These are phyloP conservation scores for Tetranychus truncatus DNA, from an alignment of 2,888 invertebrate species.

Conservation along the genomic window DNA sequence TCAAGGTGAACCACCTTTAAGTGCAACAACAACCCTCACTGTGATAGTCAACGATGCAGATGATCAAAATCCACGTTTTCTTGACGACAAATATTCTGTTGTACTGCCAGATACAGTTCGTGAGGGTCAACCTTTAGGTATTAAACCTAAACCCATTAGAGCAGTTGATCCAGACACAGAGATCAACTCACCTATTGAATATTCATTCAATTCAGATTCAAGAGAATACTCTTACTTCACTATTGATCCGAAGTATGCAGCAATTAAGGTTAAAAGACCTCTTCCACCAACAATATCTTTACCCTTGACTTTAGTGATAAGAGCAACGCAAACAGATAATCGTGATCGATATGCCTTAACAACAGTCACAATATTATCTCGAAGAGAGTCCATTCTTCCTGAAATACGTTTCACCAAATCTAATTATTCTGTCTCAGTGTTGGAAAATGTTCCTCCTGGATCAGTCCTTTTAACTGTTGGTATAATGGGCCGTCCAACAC, in stretches of 20 bases:
- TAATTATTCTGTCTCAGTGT: conserved; percentile 48
- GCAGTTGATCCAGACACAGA: conserved; percentile 60
- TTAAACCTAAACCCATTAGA: conserved; percentile 31
- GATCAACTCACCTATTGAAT: conserved; percentile 53
- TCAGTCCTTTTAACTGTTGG: conserved; percentile 49
- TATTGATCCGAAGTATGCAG: conserved; percentile 47
- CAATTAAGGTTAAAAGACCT: conserved; percentile 42
- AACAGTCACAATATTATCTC: conserved; percentile 50
- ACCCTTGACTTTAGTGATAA: conserved; percentile 27
- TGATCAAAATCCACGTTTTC: conserved; percentile 70
- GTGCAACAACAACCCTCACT: conserved; percentile 51
- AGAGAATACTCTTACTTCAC: conserved; percentile 45
- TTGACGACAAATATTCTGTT: conserved; percentile 53
- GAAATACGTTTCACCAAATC: conserved; percentile 50
- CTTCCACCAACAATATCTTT: conserved; percentile 33
- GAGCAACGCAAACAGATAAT: conserved; percentile 45
- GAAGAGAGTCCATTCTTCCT: conserved; percentile 23
- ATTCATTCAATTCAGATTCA: conserved; percentile 43
- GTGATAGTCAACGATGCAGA: conserved; percentile 71
- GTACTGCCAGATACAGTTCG: conserved; percentile 38
- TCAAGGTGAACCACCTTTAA: conserved; percentile 58
- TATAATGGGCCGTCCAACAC: conserved; percentile 41
- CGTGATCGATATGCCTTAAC: conserved; percentile 67
- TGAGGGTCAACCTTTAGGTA: conserved; percentile 28
- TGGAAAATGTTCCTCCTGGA: conserved; percentile 57